Conservation (phyloP, 2,113 vertebrate genomes). For the Gasterosteus nipponicus region DNA sequence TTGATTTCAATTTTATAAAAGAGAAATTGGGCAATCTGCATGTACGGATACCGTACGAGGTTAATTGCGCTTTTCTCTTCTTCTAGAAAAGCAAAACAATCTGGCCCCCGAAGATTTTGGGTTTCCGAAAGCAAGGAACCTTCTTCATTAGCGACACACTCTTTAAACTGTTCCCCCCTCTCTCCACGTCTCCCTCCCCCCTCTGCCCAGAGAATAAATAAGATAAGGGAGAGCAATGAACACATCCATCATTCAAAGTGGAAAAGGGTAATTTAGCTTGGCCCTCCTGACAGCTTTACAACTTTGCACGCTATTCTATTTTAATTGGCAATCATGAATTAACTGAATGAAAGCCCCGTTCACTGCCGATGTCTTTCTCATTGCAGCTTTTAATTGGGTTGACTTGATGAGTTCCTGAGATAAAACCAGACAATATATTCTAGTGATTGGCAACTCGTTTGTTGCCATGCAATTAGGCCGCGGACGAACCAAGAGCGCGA, state of each 20-base stretch:
- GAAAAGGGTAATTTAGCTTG: constrained; percentile 81
- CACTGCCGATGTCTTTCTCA: constrained; percentile 73
- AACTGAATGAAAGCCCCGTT: constrained; percentile 79
- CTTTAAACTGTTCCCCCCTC: constrained; percentile 44
- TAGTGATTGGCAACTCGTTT: constrained; percentile 83
- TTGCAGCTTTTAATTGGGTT: constrained; percentile 83
- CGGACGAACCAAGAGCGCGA: constrained; percentile 69
- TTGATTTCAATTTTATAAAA: constrained; percentile 22
- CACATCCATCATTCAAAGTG: constrained; percentile 81
- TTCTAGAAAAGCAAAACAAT: constrained; percentile 48
- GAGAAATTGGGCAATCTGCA: constrained; percentile 19
- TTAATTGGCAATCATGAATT: constrained; percentile 87
- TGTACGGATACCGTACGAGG: constrained; percentile 24
- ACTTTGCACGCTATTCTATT: constrained; percentile 81
- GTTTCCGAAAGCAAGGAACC: constrained; percentile 37
- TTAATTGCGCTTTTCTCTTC: constrained; percentile 36
- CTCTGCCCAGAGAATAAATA: constrained; percentile 76
- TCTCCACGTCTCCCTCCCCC: background rate
- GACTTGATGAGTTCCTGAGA: constrained; percentile 83
- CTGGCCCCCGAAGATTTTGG: constrained; percentile 28
- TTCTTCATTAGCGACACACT: constrained; percentile 57
- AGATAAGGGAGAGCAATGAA: constrained; percentile 80
- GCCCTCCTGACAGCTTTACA: constrained; percentile 82
- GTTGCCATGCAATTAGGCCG: constrained; percentile 81
- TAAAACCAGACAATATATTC: constrained; percentile 83